Evolutionary conservation across 1,140 invertebrate species (phyloP), one percentile per base, ranked within the genome.

Genomic region (Drosophila chauvacae): DNA sequence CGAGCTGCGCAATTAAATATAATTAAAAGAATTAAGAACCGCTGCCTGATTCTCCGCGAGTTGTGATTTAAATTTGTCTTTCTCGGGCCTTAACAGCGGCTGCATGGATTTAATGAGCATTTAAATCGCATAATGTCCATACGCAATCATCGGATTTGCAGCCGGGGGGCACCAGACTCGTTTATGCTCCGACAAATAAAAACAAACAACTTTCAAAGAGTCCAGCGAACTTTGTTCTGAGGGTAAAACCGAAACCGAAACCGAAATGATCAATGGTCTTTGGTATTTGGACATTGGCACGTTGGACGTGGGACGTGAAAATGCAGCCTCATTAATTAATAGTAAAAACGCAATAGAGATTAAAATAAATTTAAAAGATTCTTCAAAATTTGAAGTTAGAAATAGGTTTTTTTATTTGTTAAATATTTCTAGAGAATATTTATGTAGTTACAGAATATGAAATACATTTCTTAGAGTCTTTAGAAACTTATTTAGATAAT

Each of bases 1-100:
- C 59, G 51, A 70, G 39, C 65, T 61, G 80, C 80, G 82, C 66
- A 88, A 87, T 87, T 86, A 83, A 79, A 60, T 80, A 72, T 48
- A 62, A 73, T 53, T 60, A 80, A 68, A 78, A n/a, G 47, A 26
- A 39, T 62, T 53, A 45, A 66, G 39, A 61, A 77, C 64, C 48
- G 50, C 45, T 44, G 50, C 28, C 39, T 33, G 33, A 3, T 45
- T 63, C 30, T 66, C 28, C 14, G 20, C 26, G 47, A 35, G 16
- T 23, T 69, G 75, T 47, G 51, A 64, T 47, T 81, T 61, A 41
- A 47, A 64, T 71, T 76, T 61, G 41, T 60, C 50, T 65, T 63
- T 58, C 44, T 53, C 65, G 37, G 60, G 4, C 28, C 65, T 69
- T 50, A 73, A 59, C 48, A 18, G 11, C 4, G 30, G 18, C 51